Base-by-base conservation (phyloP, 2,888 invertebrate species). In the Polydrusus tereticollis region DNA sequence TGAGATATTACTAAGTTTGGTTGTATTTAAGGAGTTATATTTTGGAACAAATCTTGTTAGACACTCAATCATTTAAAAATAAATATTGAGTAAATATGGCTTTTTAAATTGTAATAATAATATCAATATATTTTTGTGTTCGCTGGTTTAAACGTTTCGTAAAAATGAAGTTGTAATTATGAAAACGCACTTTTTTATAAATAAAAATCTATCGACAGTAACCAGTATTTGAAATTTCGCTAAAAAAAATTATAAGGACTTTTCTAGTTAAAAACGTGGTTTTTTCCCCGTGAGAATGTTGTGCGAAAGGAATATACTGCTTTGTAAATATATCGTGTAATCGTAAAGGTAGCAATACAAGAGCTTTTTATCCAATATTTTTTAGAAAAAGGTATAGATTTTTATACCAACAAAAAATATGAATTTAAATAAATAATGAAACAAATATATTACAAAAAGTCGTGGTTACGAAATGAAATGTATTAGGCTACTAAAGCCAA, bases 191-290 rank as follows among this genome's bases (percentile, higher is more conserved):
- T 26, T 29, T 45, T 52, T 14, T 52, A 16, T 23, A 23, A 50
- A 50, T 47, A 47, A 29, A 52, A 52, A 29, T 16, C 23, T n/a
- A 52, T 14, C n/a, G 14, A 50, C 21, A 16, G 4, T 47, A 33
- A 47, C 47, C 63, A 47, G 63, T 63, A 63, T 63, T 63, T 63
- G 50, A 45, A 62, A 45, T 63, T 63, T 63, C 50, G 29, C 29
- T 29, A 45, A 10, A 50, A 20, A 29, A 47, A 41, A 43, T 12
- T 20, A 8, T 41, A 14, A 12, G 8, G 12, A 18, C 29, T 55
- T 47, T 55, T 47, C 12, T 55, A 29, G 23, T n/a, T 29, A 29
- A 16, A 55, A 29, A 29, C 10, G 8, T 10, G 10, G 8, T 21
- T 16, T 55, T 55, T 50, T 55, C 20, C 26, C 29, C 5, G 52